Conservation (phyloP, 2,888 invertebrate genomes). For the Trissolcus brochymenae region DNA sequence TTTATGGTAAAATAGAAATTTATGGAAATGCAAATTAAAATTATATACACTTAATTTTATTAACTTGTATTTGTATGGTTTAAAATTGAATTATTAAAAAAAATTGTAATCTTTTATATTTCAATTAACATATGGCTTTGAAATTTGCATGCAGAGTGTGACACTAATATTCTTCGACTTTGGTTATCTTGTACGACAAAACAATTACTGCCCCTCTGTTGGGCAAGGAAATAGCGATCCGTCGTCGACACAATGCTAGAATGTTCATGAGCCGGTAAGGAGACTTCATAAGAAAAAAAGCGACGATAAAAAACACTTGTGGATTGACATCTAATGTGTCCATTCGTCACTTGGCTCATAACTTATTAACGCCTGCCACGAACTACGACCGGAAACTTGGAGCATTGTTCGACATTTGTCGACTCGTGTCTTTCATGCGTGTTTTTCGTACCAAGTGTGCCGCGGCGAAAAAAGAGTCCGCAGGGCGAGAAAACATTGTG, state of each 20-base stretch:
- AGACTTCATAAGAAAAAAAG: conserved; percentile 24
- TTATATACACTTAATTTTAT: no score
- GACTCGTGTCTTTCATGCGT: conserved; percentile 47
- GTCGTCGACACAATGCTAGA: conserved; percentile 40
- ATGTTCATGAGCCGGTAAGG: conserved; percentile 54
- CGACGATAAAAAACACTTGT: conserved; percentile 8
- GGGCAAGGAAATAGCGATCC: conserved; percentile 46
- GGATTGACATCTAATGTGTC: conserved; percentile 29
- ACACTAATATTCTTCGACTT: conserved; percentile 43
- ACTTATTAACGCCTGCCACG: conserved; percentile 44
- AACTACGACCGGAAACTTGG: conserved; percentile 45
- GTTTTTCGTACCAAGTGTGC: conserved; percentile 38
- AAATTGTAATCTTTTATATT: no score
- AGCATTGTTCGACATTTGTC: conserved; percentile 53
- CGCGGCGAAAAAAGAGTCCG: background rate
- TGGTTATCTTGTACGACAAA: conserved; percentile 45
- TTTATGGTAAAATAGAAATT: no score
- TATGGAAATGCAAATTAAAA: no score
- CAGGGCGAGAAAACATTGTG: no score
- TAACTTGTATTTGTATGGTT: no score
- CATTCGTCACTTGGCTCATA: conserved; percentile 46
- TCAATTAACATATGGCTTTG: conserved; percentile 5
- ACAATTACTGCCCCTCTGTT: conserved; percentile 39
- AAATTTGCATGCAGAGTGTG: conserved; percentile 15
- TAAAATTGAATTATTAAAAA: no score